Evolutionary conservation across 2,797 vertebrate genomes (phyloP).

Genomic region (Microcaecilia unicolor): DNA sequence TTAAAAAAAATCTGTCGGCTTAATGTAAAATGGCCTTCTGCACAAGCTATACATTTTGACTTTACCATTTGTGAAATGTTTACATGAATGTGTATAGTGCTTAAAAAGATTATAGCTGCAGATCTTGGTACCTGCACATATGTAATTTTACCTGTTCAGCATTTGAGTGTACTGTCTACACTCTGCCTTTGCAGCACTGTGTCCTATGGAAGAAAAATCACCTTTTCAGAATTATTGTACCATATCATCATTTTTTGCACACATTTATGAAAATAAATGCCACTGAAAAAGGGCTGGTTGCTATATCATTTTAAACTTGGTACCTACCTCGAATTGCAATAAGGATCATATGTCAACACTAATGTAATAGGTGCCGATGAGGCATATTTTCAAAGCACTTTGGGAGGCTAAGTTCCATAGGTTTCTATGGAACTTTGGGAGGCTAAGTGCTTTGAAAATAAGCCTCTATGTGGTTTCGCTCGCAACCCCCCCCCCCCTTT

Average conservation of each 20-base stretch:
- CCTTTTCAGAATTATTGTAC: slow-evolving; percentile 31
- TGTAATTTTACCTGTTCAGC: slow-evolving; percentile 36
- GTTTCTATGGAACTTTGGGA: too few relatives aligned
- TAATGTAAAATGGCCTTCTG: slow-evolving; percentile 21
- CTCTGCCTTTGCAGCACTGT: slow-evolving; percentile 39
- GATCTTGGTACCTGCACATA: slow-evolving; percentile 29
- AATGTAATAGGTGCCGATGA: too few relatives aligned
- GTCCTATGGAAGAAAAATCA: slow-evolving; percentile 10
- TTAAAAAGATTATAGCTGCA: slow-evolving; percentile 27
- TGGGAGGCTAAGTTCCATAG: too few relatives aligned
- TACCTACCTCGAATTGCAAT: too few relatives aligned
- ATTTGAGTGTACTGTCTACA: slow-evolving; percentile 12
- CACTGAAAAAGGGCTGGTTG: too few relatives aligned
- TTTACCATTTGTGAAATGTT: slow-evolving; percentile 20
- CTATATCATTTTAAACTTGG: too few relatives aligned
- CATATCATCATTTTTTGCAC: slow-evolving; percentile 46
- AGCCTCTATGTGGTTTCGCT: too few relatives aligned
- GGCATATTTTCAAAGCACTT: too few relatives aligned
- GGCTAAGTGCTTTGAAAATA: too few relatives aligned
- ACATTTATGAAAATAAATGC: slow-evolving; percentile 47
- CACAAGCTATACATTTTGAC: neutral
- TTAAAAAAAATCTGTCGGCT: neutral
- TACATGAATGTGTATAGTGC: slow-evolving; percentile 13
- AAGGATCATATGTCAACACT: too few relatives aligned
- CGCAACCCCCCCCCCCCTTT: too few relatives aligned